These are phyloP conservation scores for Drosophila histrio DNA, from an alignment of 2,888 invertebrate genomes.

Conservation along the genomic window DNA sequence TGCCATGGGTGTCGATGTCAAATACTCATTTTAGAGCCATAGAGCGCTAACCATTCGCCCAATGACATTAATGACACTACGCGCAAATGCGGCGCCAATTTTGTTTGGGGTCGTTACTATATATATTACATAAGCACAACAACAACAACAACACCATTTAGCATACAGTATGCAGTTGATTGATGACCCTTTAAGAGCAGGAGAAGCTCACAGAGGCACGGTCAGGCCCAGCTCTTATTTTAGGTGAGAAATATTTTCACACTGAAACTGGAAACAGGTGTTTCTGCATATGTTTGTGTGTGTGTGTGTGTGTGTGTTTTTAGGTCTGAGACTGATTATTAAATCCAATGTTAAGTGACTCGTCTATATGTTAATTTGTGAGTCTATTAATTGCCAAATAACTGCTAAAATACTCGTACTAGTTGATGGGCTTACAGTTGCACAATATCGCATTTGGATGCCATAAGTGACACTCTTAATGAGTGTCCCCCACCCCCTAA, in stretches of 20 bases:
- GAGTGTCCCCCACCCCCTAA: background rate
- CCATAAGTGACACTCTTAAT: background rate
- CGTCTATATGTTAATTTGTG: slow-evolving; percentile 8
- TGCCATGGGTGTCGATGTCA: slow-evolving; percentile 17
- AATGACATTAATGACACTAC: slow-evolving; percentile 41
- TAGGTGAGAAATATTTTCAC: slow-evolving; percentile 17
- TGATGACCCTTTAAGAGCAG: slow-evolving; percentile 1
- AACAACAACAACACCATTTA: background rate
- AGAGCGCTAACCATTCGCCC: slow-evolving; percentile 29
- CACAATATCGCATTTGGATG: background rate
- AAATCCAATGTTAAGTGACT: slow-evolving; percentile 4
- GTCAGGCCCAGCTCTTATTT: background rate
- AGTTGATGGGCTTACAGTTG: background rate
- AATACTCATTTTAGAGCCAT: slow-evolving; percentile 3
- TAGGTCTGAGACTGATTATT: slow-evolving; percentile 6
- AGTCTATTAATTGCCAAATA: slow-evolving; percentile 14
- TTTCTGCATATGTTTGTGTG: background rate
- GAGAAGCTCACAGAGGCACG: background rate
- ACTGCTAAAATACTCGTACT: background rate
- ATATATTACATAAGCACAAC: slow-evolving; percentile 28
- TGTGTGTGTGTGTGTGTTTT: background rate
- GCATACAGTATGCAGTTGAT: slow-evolving; percentile 6
- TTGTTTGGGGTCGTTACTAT: slow-evolving; percentile 15
- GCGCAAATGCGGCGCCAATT: slow-evolving; percentile 21
- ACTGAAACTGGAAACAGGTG: background rate